phyloP scores from a whole-genome alignment of 2,797 vertebrate species.

The Picus viridis region DNA sequence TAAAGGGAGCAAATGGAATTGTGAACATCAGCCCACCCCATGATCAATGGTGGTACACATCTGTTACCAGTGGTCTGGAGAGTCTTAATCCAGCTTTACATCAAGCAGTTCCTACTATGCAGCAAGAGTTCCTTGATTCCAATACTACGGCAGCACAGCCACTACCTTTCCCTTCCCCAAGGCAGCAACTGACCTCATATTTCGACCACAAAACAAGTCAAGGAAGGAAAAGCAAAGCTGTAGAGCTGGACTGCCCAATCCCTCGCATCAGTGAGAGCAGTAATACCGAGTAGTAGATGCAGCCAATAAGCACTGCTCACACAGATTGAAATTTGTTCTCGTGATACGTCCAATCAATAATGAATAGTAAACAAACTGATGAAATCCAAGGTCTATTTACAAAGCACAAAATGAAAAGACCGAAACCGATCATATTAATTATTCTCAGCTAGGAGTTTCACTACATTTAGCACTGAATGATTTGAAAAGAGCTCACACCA shows the following conservation, averaged over 20 bases:
- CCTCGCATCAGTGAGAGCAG: background rate
- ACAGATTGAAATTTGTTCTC: background rate
- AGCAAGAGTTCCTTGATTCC: background rate
- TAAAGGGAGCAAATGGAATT: background rate
- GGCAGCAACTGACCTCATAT: background rate
- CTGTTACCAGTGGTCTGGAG: background rate
- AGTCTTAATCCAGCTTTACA: background rate
- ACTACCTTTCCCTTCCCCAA: background rate
- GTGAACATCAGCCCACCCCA: background rate
- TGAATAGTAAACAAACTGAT: constrained; percentile 19
- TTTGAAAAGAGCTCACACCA: background rate
- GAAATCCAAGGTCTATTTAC: constrained; percentile 24
- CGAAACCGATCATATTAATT: constrained; percentile 17
- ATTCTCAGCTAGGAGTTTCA: background rate
- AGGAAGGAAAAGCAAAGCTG: background rate
- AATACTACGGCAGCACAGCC: background rate
- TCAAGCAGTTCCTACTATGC: background rate
- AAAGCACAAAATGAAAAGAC: background rate
- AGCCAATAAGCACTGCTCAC: background rate
- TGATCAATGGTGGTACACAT: accelerated
- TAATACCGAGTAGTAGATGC: background rate
- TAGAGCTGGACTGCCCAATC: background rate
- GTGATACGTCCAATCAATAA: background rate
- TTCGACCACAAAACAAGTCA: background rate
- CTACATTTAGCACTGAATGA: background rate